A percentile compares a stretch with the other conserved stretches of the same genome.
phyloP scores from a whole-genome alignment of 2,888 invertebrate genomes.

The Deroplatys truncata region DNA sequence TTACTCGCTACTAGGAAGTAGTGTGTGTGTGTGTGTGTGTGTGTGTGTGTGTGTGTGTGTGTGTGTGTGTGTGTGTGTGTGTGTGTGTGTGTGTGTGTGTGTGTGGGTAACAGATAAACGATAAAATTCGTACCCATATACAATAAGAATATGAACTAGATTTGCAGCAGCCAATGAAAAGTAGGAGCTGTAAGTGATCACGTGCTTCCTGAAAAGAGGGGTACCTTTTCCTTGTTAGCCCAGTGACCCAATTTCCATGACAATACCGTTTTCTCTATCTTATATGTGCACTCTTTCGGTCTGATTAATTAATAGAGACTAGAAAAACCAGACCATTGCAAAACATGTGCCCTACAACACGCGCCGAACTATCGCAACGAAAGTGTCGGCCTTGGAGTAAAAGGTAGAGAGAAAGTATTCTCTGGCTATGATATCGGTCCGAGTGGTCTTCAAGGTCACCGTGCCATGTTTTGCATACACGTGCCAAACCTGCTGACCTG shows the following conservation, averaged over 20 bases:
- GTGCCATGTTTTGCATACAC: background rate
- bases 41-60: background rate
- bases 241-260: background rate
- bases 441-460: background rate
- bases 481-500: background rate
- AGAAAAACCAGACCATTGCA: background rate
- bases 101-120: background rate
- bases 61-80: background rate
- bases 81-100: background rate
- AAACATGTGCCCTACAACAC: background rate
- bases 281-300: background rate
- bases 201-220: background rate
- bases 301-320: background rate
- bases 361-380: background rate
- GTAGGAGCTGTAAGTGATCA: background rate
- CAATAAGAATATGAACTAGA: background rate
- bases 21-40: background rate
- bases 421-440: background rate
- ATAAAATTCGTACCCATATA: background rate
- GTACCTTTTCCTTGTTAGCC: background rate
- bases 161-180: background rate
- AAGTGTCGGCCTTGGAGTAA: background rate
- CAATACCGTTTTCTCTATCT: background rate
- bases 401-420: background rate
- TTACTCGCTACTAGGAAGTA: background rate